phyloP scores from a whole-genome alignment of 1,140 invertebrate genomes.

The Planococcus citri region DNA sequence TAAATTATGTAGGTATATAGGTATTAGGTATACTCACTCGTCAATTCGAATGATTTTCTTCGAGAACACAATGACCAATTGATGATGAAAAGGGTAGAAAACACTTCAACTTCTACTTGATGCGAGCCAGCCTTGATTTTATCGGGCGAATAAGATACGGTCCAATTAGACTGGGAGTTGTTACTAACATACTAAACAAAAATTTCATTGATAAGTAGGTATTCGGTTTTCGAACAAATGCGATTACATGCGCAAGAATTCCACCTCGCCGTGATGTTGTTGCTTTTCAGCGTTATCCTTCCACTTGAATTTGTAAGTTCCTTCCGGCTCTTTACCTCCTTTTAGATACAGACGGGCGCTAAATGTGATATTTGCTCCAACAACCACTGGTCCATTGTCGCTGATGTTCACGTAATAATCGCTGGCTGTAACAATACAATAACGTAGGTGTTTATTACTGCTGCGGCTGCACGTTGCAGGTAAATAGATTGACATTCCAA shows the following conservation, averaged over 20 bases:
- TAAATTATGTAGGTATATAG: not conserved
- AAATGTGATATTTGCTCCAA: slow-evolving; percentile 50
- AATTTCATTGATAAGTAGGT: not conserved
- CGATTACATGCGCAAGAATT: no score
- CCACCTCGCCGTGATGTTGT: slow-evolving; percentile 39
- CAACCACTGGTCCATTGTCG: slow-evolving; percentile 47
- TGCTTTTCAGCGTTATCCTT: slow-evolving; percentile 42
- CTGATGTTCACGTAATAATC: slow-evolving; percentile 33
- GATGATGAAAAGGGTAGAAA: not conserved
- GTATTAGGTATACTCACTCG: not conserved
- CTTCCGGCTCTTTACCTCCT: slow-evolving; percentile 33
- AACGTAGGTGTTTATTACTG: no score
- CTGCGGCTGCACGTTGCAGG: no score
- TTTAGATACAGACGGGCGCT: slow-evolving; percentile 40
- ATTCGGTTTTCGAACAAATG: not conserved
- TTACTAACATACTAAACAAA: slow-evolving; percentile 7
- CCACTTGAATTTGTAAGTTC: slow-evolving; percentile 39
- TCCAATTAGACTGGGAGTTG: slow-evolving; percentile 15
- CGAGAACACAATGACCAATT: not conserved
- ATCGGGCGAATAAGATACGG: slow-evolving; percentile 22
- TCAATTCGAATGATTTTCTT: not conserved
- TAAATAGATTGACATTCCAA: no score
- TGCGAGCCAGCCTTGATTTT: not conserved
- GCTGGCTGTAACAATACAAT: no score
- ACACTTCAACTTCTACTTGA: not conserved